phyloP scores from a whole-genome alignment of 2,888 invertebrate species.

The Nysson spinosus region DNA sequence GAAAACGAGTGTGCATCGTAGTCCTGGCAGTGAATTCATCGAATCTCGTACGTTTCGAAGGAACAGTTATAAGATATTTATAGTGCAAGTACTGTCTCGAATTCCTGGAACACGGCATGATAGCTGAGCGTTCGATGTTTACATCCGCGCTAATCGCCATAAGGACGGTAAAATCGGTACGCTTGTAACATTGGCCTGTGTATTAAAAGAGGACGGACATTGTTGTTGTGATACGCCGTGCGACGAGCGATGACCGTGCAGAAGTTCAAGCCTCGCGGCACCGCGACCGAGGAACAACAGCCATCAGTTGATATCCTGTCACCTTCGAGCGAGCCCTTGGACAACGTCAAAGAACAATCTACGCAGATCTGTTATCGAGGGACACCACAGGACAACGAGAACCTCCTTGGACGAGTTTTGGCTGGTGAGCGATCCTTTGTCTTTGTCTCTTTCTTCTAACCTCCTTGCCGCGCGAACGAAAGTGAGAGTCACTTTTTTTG shows the following conservation, averaged over 20 bases:
- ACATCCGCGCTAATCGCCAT: no score
- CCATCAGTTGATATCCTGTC: conserved; percentile 69
- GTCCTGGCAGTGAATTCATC: no score
- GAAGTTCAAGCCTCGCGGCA: conserved; percentile 79
- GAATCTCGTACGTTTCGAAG: no score
- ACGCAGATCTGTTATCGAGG: conserved; percentile 58
- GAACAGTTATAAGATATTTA: no score
- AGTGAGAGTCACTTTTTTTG: conserved; percentile 25
- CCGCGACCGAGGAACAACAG: conserved; percentile 69
- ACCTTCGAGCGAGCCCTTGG: conserved; percentile 65
- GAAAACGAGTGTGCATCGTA: no score
- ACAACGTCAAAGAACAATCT: conserved; percentile 70
- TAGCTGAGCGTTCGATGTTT: no score
- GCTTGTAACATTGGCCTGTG: no score
- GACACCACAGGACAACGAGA: conserved; percentile 78
- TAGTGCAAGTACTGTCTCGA: no score
- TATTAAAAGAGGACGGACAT: neutral
- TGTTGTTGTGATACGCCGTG: conserved; percentile 3
- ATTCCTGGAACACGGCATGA: no score
- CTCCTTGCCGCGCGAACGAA: neutral
- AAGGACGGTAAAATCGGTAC: no score
- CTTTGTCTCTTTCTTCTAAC: neutral
- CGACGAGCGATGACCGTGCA: conserved; percentile 79
- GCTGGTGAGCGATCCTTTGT: conserved; percentile 79
- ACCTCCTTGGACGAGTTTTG: conserved; percentile 80